Evolutionary conservation across 2,797 vertebrate species (phyloP).

Genomic region (Karalla daura): DNA sequence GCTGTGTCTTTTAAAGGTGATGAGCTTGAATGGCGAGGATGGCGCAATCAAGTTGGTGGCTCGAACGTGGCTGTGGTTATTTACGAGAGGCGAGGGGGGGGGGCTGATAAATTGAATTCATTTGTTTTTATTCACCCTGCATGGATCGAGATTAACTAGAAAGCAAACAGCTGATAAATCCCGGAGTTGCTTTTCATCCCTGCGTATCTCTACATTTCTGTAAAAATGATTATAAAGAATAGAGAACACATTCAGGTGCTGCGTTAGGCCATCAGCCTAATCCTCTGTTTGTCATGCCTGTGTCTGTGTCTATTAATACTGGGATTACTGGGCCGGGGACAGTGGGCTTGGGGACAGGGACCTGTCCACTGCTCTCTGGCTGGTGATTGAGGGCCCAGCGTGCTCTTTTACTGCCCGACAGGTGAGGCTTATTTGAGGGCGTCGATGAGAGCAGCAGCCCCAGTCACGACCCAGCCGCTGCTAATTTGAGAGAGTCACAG

Average conservation of each 20-base stretch:
- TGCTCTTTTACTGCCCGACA: constrained; percentile 72
- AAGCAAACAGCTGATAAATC: constrained; percentile 11
- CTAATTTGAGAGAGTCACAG: constrained; percentile 75
- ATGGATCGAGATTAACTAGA: constrained; percentile 32
- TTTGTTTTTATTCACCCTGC: constrained; percentile 39
- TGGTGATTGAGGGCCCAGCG: constrained; percentile 64
- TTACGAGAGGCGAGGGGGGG: constrained; percentile 34
- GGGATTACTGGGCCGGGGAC: constrained; percentile 20
- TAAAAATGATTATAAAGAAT: background rate
- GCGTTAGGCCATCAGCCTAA: constrained; percentile 7
- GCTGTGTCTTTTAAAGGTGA: constrained; percentile 70
- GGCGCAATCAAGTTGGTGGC: constrained; percentile 43
- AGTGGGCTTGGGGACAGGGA: constrained; percentile 29
- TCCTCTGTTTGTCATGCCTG: constrained; percentile 9
- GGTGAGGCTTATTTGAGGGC: constrained; percentile 76
- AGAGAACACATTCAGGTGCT: background rate
- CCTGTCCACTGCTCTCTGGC: constrained; percentile 49
- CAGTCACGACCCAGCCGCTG: constrained; percentile 63
- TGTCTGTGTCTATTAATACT: constrained; percentile 64
- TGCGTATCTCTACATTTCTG: background rate
- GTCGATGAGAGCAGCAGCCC: constrained; percentile 56
- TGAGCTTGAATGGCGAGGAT: constrained; percentile 55
- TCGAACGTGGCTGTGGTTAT: constrained; percentile 36
- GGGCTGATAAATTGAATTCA: constrained; percentile 32
- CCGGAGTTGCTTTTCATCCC: constrained; percentile 1